Evolutionary conservation across 1,140 invertebrate species (phyloP).

Genomic region (Littorina saxatilis): DNA sequence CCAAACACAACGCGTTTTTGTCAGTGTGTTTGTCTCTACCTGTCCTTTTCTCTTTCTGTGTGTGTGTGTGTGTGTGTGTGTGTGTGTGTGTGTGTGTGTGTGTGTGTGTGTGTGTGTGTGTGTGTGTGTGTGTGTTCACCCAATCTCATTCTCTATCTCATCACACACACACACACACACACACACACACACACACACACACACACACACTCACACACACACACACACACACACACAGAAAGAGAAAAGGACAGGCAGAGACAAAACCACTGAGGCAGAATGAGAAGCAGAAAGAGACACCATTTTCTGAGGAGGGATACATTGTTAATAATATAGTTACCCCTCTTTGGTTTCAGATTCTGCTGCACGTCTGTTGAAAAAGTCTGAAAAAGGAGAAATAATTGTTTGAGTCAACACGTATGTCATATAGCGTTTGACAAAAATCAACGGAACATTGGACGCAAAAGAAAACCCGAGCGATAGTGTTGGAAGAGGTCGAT

Average conservation of each 20-base stretch:
- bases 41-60: no score
- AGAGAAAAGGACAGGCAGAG: background rate
- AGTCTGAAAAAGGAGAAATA: background rate
- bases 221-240: background rate
- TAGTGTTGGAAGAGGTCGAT: no score
- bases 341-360: background rate
- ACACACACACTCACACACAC: background rate
- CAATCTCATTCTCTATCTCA: no score
- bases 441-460: no score
- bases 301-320: background rate
- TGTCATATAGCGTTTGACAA: background rate
- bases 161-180: background rate
- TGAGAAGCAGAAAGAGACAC: background rate
- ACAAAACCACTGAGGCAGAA: background rate
- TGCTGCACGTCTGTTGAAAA: background rate
- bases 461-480: no score
- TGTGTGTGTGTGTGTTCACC: no score
- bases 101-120: no score
- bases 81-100: no score
- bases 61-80: no score
- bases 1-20: no score
- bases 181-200: conserved; percentile 13
- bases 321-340: background rate
- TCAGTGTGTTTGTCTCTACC: no score
- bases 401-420: background rate